Conservation (phyloP, 2,113 vertebrate species). For the Myrmophylax atrothorax region DNA sequence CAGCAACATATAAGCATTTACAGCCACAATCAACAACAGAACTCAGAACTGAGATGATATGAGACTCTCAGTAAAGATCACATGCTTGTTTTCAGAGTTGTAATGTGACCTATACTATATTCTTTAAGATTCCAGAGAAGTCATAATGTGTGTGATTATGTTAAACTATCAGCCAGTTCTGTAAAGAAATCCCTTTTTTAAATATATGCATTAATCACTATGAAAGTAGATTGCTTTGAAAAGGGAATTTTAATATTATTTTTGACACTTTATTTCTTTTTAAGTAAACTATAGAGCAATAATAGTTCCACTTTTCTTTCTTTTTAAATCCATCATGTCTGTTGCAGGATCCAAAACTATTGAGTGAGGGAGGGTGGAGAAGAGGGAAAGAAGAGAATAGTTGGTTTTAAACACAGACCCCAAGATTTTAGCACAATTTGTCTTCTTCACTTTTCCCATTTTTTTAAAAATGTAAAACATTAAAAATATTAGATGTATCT, state of each 20-base stretch:
- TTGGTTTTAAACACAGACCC: not conserved
- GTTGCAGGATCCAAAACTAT: not conserved
- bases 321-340: not conserved
- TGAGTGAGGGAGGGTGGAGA: not conserved
- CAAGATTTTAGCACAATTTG: not conserved
- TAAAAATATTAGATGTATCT: not conserved
- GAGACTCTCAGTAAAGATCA: not conserved
- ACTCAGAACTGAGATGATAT: not conserved
- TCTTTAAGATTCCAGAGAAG: not conserved
- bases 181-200: not conserved
- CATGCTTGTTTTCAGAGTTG: not conserved
- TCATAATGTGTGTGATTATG: not conserved
- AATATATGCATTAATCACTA: not conserved
- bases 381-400: not conserved
- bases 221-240: constrained; percentile 1
- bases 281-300: not conserved
- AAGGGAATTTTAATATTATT: not conserved
- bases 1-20: not conserved
- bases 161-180: not conserved
- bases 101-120: not conserved
- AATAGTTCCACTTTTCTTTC: not conserved
- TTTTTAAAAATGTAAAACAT: not conserved
- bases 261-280: constrained; percentile 34
- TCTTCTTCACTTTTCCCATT: not conserved
- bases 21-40: not conserved